Conservation (phyloP, 2,888 invertebrate genomes). For the Athalia cordata region DNA sequence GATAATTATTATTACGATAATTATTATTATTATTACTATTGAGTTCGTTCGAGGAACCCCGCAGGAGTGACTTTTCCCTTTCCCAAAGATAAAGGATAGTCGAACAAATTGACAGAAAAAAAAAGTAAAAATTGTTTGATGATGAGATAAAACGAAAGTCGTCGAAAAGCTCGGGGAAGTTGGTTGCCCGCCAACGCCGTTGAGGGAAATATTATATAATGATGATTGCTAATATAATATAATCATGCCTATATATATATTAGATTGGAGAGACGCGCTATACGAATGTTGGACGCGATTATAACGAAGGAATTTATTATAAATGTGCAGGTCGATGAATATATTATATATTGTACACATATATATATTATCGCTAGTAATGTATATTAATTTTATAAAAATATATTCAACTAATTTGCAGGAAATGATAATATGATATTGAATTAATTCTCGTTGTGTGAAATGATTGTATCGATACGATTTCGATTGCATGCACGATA, state of each 20-base stretch:
- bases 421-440: background rate
- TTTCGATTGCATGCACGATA: no score
- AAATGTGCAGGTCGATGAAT: no score
- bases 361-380: conserved; percentile 21
- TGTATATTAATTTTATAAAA: conserved; percentile 16
- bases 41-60: no score
- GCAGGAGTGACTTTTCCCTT: no score
- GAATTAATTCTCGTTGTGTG: background rate
- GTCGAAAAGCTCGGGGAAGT: conserved; percentile 4
- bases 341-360: background rate
- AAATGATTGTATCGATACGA: no score
- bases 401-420: background rate
- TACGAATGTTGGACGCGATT: no score
- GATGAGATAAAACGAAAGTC: background rate
- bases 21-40: no score
- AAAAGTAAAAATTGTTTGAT: background rate
- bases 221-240: conserved; percentile 57
- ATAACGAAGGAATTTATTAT: no score
- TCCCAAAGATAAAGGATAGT: background rate
- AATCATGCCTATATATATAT: background rate
- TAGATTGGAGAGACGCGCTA: no score
- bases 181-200: conserved; percentile 65
- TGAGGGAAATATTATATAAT: conserved; percentile 62
- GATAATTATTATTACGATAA: no score
- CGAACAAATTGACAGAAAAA: background rate